Evolutionary conservation across 2,113 vertebrate genomes (phyloP), one percentile per base, ranked within the genome.

Genomic region (Pedionomus torquatus): DNA sequence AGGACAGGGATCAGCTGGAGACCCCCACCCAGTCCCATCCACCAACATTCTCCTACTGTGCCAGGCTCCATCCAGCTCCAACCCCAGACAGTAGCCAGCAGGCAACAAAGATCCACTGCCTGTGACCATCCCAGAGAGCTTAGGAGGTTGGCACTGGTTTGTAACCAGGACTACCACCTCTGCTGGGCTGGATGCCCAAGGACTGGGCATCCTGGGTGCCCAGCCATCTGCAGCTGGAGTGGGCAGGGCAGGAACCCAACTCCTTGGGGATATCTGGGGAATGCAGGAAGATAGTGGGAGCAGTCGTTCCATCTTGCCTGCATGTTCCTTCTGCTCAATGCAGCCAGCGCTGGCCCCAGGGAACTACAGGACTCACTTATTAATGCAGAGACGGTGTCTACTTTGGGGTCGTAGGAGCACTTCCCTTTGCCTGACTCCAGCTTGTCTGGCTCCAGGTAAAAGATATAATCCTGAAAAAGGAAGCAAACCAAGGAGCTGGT

Each of bases 391-490:
- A 99, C 99, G 3, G 99, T 99, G 98, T 99, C 99, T 87, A 99
- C 98, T 98, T 99, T 99, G 95, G 99, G 99, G 97, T 99, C 99
- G 2, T 99, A 99, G 3, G 99, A 99, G 96, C 99, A 99, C 96
- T 99, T 99, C 92, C 99, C 99, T 97, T 99, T 99, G 94, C 99
- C 99, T 20, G 99, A 99, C 98, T 99, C 99, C 93, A 99, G 98
- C 97, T 98, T 99, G 91, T 99, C 99, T 3, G 99, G 99, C 96
- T 99, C 99, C 98, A 99, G 97, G 88, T 99, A 99, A 97, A 99
- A 99, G 97, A 99, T 98, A 91, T 99, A 99, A 97, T 99, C 99
- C 99, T 99, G 97, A 72, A 96, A 85, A 83, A 96, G 92, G 97
- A 89, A 74, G 46, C 48, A 94, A 75, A 95, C 4, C 25, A 44